A percentile compares a stretch with the other conserved stretches of the same genome.
phyloP scores from a whole-genome alignment of 2,113 vertebrate species.

The Petrocephalus microphthalmus region DNA sequence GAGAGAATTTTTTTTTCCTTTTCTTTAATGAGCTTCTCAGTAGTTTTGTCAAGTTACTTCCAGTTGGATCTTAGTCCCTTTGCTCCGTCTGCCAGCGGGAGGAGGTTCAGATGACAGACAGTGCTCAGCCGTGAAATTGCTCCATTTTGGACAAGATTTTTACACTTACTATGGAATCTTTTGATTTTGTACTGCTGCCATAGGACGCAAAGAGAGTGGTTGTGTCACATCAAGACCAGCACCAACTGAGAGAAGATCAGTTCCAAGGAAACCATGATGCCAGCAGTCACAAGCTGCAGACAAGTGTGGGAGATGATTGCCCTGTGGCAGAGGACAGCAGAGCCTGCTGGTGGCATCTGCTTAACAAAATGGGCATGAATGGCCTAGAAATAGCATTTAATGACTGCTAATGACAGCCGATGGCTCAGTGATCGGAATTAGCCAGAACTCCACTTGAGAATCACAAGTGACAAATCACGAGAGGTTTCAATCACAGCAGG shows the following conservation, averaged over 20 bases:
- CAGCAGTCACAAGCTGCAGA: background rate
- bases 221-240: background rate
- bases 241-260: background rate
- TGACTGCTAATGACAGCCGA: background rate
- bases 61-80: slow-evolving; percentile 34
- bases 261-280: background rate
- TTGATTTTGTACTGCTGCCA: background rate
- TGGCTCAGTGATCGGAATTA: background rate
- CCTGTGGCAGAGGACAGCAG: background rate
- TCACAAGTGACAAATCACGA: background rate
- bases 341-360: background rate
- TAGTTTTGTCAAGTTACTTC: slow-evolving; percentile 8
- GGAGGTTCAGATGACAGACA: slow-evolving; percentile 48
- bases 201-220: background rate
- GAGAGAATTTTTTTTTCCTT: slow-evolving; percentile 14
- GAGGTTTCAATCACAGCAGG: background rate
- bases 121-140: slow-evolving; percentile 21
- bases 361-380: background rate
- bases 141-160: background rate
- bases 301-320: background rate
- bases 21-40: slow-evolving; percentile 34
- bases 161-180: background rate
- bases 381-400: background rate
- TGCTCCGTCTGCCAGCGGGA: slow-evolving; percentile 24
- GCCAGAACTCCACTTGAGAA: slow-evolving; percentile 11